Evolutionary conservation across 2,888 invertebrate species (phyloP).

Genomic region (Salticus scenicus): DNA sequence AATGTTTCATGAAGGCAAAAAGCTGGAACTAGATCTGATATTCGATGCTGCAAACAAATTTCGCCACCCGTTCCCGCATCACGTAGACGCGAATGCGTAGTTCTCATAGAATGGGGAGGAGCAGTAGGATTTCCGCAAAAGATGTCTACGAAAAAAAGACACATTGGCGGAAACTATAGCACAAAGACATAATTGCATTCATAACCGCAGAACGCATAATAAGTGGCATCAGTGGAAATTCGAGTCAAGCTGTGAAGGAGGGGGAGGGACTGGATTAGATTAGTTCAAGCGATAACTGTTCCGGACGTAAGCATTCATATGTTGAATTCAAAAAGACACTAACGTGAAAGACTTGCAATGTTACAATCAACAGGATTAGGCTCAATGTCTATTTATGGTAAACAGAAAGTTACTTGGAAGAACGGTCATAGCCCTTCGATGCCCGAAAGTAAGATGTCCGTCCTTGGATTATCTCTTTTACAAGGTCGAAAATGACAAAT

Average conservation of each 20-base stretch:
- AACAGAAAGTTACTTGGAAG: not conserved
- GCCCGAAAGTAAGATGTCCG: not conserved
- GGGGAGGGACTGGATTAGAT: constrained; percentile 46
- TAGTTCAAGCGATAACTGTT: constrained; percentile 47
- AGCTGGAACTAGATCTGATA: constrained; percentile 10
- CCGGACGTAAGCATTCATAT: not conserved
- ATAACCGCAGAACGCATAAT: constrained; percentile 62
- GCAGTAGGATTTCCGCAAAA: constrained; percentile 57
- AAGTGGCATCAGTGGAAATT: constrained; percentile 54
- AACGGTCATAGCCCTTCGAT: not conserved
- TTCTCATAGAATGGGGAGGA: constrained; percentile 21
- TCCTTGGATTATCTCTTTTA: not conserved
- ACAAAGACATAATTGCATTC: constrained; percentile 61
- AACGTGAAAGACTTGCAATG: no score
- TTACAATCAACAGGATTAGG: no score
- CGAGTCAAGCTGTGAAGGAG: constrained; percentile 39
- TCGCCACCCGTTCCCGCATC: not conserved
- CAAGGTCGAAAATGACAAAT: not conserved
- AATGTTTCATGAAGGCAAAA: not conserved
- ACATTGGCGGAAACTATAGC: constrained; percentile 42
- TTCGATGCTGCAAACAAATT: not conserved
- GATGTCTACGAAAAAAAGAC: not conserved
- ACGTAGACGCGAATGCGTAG: not conserved
- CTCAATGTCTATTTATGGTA: no score
- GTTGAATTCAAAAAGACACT: no score